Conservation (phyloP, 2,113 vertebrate genomes). For the Oreocharis arfaki region DNA sequence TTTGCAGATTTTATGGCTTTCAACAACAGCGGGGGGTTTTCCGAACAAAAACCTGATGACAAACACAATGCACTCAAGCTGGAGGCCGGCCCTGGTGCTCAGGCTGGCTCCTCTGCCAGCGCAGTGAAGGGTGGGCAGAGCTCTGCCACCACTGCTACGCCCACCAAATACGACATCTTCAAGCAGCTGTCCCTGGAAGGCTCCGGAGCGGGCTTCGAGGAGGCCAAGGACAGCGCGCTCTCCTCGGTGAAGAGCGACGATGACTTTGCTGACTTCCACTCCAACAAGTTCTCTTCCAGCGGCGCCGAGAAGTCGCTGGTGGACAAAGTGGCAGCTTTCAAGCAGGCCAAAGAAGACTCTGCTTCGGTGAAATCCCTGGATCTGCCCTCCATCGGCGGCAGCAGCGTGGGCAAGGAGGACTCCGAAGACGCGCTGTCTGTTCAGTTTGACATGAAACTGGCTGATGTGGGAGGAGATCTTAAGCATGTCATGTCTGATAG, state of each 20-base stretch:
- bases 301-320: conserved; percentile 85
- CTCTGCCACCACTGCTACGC: neutral
- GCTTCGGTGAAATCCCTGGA: conserved; percentile 95
- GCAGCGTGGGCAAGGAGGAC: conserved; percentile 95
- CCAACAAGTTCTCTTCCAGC: conserved; percentile 85
- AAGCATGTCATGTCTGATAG: conserved; percentile 99
- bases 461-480: conserved; percentile 95
- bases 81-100: conserved; percentile 37
- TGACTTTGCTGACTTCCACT: conserved; percentile 94
- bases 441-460: conserved; percentile 98
- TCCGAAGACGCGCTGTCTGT: conserved; percentile 95
- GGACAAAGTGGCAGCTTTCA: conserved; percentile 91
- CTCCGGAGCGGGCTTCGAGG: conserved; percentile 73
- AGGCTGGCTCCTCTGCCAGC: conserved; percentile 33
- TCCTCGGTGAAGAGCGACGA: conserved; percentile 81
- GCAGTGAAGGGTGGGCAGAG: conserved; percentile 60
- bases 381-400: conserved; percentile 95
- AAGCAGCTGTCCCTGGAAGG: conserved; percentile 90
- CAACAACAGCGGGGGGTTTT: conserved; percentile 76
- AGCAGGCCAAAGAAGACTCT: conserved; percentile 94
- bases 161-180: conserved; percentile 89
- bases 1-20: conserved; percentile 99
- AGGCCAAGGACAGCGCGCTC: conserved; percentile 80
- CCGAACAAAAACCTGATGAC: conserved; percentile 62
- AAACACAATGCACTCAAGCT: conserved; percentile 64